phyloP scores from a whole-genome alignment of 2,797 vertebrate genomes.

The Harpagifer antarcticus region DNA sequence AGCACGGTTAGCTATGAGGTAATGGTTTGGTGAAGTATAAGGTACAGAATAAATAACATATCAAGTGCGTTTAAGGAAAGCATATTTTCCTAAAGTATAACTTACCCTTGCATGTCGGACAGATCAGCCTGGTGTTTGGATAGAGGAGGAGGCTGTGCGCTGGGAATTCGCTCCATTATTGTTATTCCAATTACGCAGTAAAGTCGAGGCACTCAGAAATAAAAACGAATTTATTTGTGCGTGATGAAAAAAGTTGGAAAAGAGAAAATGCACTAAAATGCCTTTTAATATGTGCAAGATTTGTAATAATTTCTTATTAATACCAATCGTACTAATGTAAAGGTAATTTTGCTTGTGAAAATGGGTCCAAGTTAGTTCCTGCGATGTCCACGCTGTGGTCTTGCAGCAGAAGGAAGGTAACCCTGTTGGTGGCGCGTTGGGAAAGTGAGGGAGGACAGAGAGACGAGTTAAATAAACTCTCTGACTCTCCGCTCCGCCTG shows the following conservation, averaged over 20 bases:
- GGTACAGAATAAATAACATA: neutral
- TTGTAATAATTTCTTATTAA: neutral
- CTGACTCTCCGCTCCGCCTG: conserved; percentile 87
- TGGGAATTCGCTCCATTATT: conserved; percentile 91
- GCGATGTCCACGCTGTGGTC: conserved; percentile 40
- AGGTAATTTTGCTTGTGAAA: neutral
- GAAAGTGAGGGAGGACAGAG: conserved; percentile 91
- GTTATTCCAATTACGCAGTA: conserved; percentile 58
- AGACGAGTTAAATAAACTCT: conserved; percentile 93
- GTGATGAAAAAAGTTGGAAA: neutral
- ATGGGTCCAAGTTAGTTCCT: conserved; percentile 33
- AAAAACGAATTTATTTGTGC: conserved; percentile 45
- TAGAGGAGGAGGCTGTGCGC: conserved; percentile 92
- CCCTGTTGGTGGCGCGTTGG: conserved; percentile 73
- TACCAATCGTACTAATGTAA: neutral
- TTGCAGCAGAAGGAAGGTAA: conserved; percentile 44
- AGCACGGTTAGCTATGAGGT: neutral
- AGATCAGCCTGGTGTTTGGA: conserved; percentile 89
- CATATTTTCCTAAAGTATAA: conserved; percentile 27
- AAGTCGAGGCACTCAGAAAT: conserved; percentile 63
- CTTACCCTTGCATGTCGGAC: conserved; percentile 92
- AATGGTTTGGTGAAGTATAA: neutral
- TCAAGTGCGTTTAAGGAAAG: neutral
- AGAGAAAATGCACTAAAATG: conserved; percentile 25
- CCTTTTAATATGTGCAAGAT: neutral